These are phyloP conservation scores for Passer montanus DNA, from an alignment of 2,113 vertebrate species.

Conservation along the genomic window DNA sequence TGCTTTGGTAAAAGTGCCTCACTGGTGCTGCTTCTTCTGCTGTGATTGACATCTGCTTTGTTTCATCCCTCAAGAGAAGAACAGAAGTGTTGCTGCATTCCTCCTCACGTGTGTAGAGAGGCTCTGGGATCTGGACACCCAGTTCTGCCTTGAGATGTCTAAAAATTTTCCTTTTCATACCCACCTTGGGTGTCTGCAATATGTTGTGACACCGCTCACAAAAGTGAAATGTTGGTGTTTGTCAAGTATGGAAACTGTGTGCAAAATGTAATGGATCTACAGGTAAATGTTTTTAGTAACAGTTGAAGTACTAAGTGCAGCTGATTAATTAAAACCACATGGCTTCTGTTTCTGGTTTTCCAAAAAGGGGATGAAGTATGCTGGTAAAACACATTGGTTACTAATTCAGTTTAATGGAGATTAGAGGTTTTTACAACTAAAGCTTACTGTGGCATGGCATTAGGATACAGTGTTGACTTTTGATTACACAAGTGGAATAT, in stretches of 20 bases:
- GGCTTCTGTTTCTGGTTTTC: not conserved
- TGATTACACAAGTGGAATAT: not conserved
- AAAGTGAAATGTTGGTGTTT: not conserved
- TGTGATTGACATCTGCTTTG: not conserved
- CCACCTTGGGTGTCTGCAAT: not conserved
- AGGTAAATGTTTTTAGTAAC: not conserved
- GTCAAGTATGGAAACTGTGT: not conserved
- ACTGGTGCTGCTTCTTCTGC: not conserved
- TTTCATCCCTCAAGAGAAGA: not conserved
- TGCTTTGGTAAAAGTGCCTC: not conserved
- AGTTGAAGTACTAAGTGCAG: not conserved
- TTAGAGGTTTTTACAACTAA: not conserved
- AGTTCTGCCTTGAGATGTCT: not conserved
- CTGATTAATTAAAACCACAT: not conserved
- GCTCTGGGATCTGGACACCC: not conserved
- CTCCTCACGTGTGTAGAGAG: rapidly evolving
- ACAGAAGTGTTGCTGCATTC: not conserved
- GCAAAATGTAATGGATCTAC: not conserved
- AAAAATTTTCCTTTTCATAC: not conserved
- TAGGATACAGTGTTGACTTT: not conserved
- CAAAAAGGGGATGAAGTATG: not conserved
- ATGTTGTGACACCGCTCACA: not conserved
- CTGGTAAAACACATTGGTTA: not conserved
- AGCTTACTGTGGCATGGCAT: not conserved
- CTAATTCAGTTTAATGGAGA: not conserved